phyloP scores from a whole-genome alignment of 2,113 vertebrate genomes.

The Pyxicephalus adspersus region DNA sequence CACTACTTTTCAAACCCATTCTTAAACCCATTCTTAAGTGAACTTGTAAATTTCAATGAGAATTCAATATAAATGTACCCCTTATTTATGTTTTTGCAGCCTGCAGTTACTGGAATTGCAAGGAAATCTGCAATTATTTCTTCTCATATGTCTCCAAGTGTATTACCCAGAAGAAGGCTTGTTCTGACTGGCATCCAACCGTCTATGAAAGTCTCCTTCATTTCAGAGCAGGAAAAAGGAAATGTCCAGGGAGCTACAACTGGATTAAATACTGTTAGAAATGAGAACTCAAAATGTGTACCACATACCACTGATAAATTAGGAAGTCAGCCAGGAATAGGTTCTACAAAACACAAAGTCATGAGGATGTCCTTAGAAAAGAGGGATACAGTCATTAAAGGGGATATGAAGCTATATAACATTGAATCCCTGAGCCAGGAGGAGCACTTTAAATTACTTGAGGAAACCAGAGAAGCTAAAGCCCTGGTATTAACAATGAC shows the following conservation, averaged over 20 bases:
- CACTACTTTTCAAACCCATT: too few species aligned
- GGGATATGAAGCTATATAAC: conserved; percentile 69
- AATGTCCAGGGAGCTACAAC: background rate
- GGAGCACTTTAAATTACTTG: conserved; percentile 71
- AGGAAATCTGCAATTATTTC: background rate
- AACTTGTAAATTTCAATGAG: too few species aligned
- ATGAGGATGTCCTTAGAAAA: background rate
- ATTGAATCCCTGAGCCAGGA: conserved; percentile 66
- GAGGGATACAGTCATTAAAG: background rate
- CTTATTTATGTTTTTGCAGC: background rate
- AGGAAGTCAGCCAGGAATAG: conserved; percentile 46
- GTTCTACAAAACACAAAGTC: background rate
- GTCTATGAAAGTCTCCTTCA: background rate
- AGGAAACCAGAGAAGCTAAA: conserved; percentile 62
- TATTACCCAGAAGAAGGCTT: background rate
- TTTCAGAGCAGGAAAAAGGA: background rate
- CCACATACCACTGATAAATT: background rate
- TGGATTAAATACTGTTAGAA: background rate
- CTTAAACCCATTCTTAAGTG: too few species aligned
- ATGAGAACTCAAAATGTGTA: background rate
- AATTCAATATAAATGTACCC: background rate
- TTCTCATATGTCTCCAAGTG: background rate
- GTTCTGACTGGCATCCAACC: background rate
- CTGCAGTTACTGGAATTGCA: background rate
- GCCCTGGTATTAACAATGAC: conserved; percentile 79